Conservation (phyloP, 2,797 vertebrate species). For the Onychomys torridus region DNA sequence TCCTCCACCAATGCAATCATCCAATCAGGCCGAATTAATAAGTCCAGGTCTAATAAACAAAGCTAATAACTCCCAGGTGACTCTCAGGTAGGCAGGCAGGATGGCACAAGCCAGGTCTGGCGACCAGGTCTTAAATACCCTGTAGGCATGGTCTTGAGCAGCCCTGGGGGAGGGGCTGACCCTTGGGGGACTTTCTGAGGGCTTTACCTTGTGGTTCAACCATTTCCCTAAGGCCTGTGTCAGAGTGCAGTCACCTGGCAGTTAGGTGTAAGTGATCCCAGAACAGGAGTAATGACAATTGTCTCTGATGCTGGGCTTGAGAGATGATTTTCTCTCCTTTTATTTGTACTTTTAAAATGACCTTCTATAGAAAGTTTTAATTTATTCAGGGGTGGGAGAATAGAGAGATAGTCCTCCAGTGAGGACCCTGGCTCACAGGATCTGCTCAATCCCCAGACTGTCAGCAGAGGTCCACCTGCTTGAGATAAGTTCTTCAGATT, state of each 20-base stretch:
- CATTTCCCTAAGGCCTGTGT: neutral
- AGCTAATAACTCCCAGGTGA: too few relatives aligned
- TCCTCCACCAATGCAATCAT: too few relatives aligned
- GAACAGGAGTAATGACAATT: neutral
- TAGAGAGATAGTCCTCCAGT: neutral
- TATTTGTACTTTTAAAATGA: neutral
- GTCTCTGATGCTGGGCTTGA: neutral
- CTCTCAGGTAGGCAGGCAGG: too few relatives aligned
- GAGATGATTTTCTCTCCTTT: neutral
- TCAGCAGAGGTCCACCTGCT: fast-evolving
- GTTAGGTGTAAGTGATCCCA: neutral
- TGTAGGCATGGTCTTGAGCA: too few relatives aligned
- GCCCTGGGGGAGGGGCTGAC: too few relatives aligned
- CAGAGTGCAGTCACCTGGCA: neutral
- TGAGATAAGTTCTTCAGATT: neutral
- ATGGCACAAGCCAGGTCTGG: too few relatives aligned
- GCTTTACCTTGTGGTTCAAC: too few relatives aligned
- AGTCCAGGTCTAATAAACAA: too few relatives aligned
- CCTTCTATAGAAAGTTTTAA: neutral
- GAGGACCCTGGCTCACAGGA: neutral
- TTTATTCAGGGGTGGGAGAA: neutral
- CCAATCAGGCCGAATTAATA: too few relatives aligned
- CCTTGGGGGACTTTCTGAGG: too few relatives aligned
- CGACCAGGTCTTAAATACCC: too few relatives aligned
- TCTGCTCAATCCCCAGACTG: neutral